Base-by-base conservation (phyloP, 2,888 invertebrate genomes). In the Ormyrus nitidulus region DNA sequence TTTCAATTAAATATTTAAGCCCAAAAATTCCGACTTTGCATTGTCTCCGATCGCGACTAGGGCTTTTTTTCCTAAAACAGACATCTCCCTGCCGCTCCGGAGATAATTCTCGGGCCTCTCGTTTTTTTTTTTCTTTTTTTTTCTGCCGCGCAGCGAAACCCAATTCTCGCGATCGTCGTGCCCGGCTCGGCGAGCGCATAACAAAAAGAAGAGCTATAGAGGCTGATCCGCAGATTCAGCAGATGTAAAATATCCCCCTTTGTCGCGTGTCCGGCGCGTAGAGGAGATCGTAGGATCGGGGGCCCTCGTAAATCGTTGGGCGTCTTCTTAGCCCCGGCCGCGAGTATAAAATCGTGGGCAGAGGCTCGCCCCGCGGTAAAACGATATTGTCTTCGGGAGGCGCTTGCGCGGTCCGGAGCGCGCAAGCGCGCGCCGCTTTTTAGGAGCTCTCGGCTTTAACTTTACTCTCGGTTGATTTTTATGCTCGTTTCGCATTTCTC, bases 371-470 rank as follows among this genome's bases (percentile, higher is more conserved):
- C n/a, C 75, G 79, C 75, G 79, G 82, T 83, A 83, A 83, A 80
- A 81, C 69, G 83, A 83, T 83, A 83, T 83, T 83, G 81, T 81
- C 83, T 83, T 80, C 69, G 77, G 80, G 77, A 65, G 79, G 70
- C 70, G 46, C n/a, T n/a, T n/a, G n/a, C 70, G 6, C 76, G 59
- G n/a, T 49, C 61, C 72, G 6, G n/a, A 8, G 7, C 54, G 6
- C 11, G 34, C n/a, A 9, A 8, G 7, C 54, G 2, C 54, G 10
- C 68, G 11, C 44, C 13, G 10, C 51, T 70, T 70, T 70, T 70
- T 59, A 59, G 70, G 49, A 59, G 19, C 59, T 19, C 19, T 48
- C 58, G 53, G 46, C 77, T 69, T 64, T 73, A 46, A 48, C 71
- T 81, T 72, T 59, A 73, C 80, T 65, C 80, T 70, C 70, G 11